Base-by-base conservation (phyloP, 2,888 invertebrate species). In the Iphiclides podalirius region DNA sequence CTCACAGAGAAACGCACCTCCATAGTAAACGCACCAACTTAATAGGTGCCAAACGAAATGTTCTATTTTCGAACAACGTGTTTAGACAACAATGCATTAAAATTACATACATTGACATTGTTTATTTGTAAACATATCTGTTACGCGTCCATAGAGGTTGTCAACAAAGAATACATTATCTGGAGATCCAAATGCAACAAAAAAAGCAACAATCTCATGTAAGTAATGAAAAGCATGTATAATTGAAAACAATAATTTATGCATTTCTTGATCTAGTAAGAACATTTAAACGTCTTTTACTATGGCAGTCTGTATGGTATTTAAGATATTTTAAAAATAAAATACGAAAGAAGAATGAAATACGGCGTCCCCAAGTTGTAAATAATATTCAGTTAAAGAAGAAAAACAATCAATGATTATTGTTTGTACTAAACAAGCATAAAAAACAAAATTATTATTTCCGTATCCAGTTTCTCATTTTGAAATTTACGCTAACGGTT, bases 81-180 rank as follows among this genome's bases (percentile, higher is more conserved):
- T 85, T 83, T 81, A 64, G 65, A 73, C 75, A 79, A 84, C 83
- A 83, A 79, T 77, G 79, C 81, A 80, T 82, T 81, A 77, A 71
- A 11, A 55, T 48, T 36, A 20, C n/a, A n/a, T n/a, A n/a, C n/a
- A 55, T 52, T 57, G 68, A 67, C 67, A 60, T 61, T 63, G 69
- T 35, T 47, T 53, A 55, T 75, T 71, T 69, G 68, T 70, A 66
- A 67, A 66, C 53, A 58, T 52, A 44, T 44, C n/a, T 14, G 13
- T 35, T 43, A 35, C 42, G 28, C 28, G 8, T 11, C 9, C 16
- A 42, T 42, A 15, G 9, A 2, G 9, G 11, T 40, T n/a, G n/a
- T n/a, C n/a, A n/a, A n/a, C n/a, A n/a, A n/a, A n/a, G n/a, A n/a
- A n/a, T n/a, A n/a, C n/a, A n/a, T n/a, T n/a, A n/a, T n/a, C n/a